These are phyloP conservation scores for Poeciliopsis occidentalis DNA, from an alignment of 2,113 vertebrate species.

Conservation along the genomic window DNA sequence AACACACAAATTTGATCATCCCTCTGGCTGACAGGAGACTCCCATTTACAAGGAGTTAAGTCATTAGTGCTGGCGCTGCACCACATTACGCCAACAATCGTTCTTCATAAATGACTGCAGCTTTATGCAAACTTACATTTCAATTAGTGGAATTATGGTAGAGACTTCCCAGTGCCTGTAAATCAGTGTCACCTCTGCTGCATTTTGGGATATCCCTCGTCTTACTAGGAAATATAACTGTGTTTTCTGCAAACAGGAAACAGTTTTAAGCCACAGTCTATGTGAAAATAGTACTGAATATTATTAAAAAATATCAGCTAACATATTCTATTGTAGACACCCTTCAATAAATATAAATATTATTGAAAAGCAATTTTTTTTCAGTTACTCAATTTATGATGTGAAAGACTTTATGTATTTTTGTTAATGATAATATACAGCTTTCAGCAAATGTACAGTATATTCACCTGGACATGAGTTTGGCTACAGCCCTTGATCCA, in stretches of 20 bases:
- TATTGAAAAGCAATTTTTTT: too few species aligned
- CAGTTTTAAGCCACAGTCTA: neutral
- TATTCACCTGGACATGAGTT: too few species aligned
- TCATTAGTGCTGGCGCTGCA: neutral
- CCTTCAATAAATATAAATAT: too few species aligned
- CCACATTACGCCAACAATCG: neutral
- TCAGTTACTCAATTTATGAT: too few species aligned
- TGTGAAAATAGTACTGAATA: neutral
- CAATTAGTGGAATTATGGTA: neutral
- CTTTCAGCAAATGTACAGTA: too few species aligned
- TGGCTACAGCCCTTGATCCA: too few species aligned
- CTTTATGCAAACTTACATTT: neutral
- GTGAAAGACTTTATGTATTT: too few species aligned
- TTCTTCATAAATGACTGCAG: conserved; percentile 2
- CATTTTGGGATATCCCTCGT: too few species aligned
- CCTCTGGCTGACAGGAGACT: neutral
- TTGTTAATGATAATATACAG: too few species aligned
- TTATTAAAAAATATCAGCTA: neutral
- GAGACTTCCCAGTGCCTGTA: neutral
- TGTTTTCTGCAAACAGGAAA: too few species aligned
- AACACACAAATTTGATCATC: neutral
- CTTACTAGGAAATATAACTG: too few species aligned
- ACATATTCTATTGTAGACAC: too few species aligned
- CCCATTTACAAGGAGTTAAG: conserved; percentile 16
- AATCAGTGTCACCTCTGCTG: neutral